These are phyloP conservation scores for Zaprionus kolodkinae DNA, from an alignment of 1,140 invertebrate species.

Conservation along the genomic window DNA sequence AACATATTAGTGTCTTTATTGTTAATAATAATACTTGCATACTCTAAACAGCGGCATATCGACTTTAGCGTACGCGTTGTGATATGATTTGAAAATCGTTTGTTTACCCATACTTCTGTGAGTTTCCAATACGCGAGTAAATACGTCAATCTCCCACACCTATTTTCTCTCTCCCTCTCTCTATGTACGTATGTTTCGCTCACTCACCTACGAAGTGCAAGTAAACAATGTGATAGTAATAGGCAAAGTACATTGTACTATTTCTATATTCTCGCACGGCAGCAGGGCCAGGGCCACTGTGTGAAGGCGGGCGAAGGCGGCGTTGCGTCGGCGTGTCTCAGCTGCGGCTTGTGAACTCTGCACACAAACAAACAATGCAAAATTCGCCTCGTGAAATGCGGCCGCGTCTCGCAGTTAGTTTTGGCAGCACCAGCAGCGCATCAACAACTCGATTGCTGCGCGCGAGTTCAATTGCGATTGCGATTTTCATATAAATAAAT, in stretches of 20 bases:
- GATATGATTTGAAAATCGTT: not conserved
- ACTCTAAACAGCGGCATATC: not conserved
- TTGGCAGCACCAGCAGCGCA: conserved; percentile 21
- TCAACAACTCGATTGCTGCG: conserved; percentile 22
- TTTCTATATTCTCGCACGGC: not conserved
- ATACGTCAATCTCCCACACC: not conserved
- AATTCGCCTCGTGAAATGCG: conserved; percentile 11
- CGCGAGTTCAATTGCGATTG: conserved; percentile 4
- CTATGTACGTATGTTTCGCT: not conserved
- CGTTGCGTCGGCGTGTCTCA: conserved; percentile 20
- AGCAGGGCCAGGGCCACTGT: not conserved
- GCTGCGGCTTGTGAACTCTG: conserved; percentile 64
- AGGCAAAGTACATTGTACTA: conserved; percentile 29
- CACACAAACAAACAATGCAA: conserved; percentile 15
- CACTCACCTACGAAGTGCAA: not conserved
- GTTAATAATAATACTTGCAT: conserved; percentile 1
- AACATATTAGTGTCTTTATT: conserved; percentile 1
- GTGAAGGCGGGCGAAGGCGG: not conserved
- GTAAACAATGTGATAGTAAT: conserved; percentile 22
- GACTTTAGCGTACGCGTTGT: not conserved
- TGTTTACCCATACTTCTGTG: not conserved
- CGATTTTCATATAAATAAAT: conserved; percentile 8
- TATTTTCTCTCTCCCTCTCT: not conserved
- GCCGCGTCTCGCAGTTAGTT: conserved; percentile 19
- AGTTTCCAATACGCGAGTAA: not conserved